Evolutionary conservation across 2,888 invertebrate genomes (phyloP).

Genomic region (Troilus luridus): DNA sequence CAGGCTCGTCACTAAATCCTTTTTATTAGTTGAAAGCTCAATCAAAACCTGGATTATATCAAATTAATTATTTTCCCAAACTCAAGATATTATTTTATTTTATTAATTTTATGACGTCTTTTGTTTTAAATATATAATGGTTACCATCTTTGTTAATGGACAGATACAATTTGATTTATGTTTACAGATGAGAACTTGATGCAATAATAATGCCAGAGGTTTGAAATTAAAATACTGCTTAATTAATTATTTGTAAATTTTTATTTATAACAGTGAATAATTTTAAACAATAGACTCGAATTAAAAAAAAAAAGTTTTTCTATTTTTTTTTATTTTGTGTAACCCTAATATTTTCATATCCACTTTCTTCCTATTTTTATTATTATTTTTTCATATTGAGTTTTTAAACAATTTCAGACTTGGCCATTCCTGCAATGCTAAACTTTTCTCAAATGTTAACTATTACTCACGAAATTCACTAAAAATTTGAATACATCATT

Average conservation of each 20-base stretch:
- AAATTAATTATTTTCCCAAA: neutral
- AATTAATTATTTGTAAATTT: too few relatives aligned
- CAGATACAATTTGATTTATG: neutral
- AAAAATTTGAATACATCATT: neutral
- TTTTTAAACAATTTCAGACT: neutral
- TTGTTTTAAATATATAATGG: neutral
- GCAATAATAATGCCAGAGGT: neutral
- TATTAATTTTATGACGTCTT: neutral
- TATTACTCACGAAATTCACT: neutral
- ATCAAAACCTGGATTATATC: neutral
- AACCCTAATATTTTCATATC: neutral
- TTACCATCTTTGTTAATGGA: neutral
- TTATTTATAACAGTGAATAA: too few relatives aligned
- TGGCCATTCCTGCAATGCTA: neutral
- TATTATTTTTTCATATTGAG: neutral
- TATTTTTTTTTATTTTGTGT: neutral
- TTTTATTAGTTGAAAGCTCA: neutral
- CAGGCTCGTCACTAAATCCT: slow-evolving; percentile 44
- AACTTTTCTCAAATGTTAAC: neutral
- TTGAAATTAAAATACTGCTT: neutral
- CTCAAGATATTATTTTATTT: neutral
- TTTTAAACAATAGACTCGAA: too few relatives aligned
- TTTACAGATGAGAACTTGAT: neutral
- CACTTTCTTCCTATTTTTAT: neutral
- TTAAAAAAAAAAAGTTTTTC: too few relatives aligned